phyloP scores from a whole-genome alignment of 1,140 invertebrate species.

The Idris sp. region DNA sequence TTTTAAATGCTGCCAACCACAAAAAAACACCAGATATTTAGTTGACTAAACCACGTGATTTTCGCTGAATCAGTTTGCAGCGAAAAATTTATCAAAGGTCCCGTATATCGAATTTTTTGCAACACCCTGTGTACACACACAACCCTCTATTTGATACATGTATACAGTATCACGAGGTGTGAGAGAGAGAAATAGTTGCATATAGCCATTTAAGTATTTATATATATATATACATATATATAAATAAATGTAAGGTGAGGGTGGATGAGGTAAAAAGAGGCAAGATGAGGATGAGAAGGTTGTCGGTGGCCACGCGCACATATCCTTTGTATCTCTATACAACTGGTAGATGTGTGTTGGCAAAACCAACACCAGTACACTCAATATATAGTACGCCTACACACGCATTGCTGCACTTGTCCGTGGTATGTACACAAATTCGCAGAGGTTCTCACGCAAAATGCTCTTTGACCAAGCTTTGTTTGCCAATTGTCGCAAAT shows the following conservation, averaged over 20 bases:
- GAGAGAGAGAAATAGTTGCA: slow-evolving; percentile 38
- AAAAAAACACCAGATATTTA: no score
- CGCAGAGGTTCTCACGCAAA: slow-evolving; percentile 52
- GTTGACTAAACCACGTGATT: no score
- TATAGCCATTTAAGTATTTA: slow-evolving; percentile 62
- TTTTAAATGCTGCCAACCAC: no score
- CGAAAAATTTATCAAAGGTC: no score
- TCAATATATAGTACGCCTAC: slow-evolving; percentile 56
- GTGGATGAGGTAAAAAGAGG: slow-evolving; percentile 29
- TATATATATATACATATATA: no score
- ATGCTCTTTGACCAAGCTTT: slow-evolving; percentile 39
- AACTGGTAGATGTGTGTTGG: slow-evolving; percentile 22
- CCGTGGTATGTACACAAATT: slow-evolving; percentile 58
- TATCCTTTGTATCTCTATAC: slow-evolving; percentile 37
- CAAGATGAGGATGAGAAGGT: slow-evolving; percentile 60
- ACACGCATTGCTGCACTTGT: slow-evolving; percentile 60
- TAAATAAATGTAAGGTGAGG: slow-evolving; percentile 54
- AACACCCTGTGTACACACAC: slow-evolving; percentile 48
- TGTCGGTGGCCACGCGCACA: slow-evolving; percentile 58
- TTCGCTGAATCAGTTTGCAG: no score
- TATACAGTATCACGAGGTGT: slow-evolving; percentile 50
- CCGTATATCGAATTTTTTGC: slow-evolving; percentile 52
- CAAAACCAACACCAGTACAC: slow-evolving; percentile 19
- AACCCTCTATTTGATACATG: slow-evolving; percentile 60
- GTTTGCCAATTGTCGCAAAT: slow-evolving; percentile 10